Conservation (phyloP, 2,797 vertebrate species). For the Cryptoblepharus egeriae region DNA sequence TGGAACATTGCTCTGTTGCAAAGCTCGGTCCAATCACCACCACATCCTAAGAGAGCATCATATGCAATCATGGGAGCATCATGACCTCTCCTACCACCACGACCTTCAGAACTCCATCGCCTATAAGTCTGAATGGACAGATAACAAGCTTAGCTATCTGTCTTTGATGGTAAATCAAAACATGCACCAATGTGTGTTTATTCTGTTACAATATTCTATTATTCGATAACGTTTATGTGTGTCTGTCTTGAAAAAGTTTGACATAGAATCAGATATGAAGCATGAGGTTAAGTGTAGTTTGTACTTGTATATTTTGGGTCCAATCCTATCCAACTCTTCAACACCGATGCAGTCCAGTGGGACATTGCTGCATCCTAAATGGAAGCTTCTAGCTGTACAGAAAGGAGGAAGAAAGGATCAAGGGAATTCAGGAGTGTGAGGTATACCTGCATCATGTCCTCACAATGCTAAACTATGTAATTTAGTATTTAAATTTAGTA, state of each 20-base stretch:
- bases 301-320: accelerated
- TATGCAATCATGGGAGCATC: slow-evolving; percentile 98
- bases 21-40: slow-evolving; percentile 87
- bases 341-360: too few relatives aligned
- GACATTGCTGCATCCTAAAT: too few relatives aligned
- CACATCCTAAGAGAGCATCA: slow-evolving; percentile 89
- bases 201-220: too few relatives aligned
- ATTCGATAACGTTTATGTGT: too few relatives aligned
- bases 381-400: too few relatives aligned
- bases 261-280: slow-evolving; percentile 3
- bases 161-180: neutral
- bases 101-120: slow-evolving; percentile 97
- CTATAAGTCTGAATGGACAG: slow-evolving; percentile 81
- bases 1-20: slow-evolving; percentile 95
- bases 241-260: neutral
- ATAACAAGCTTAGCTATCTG: accelerated
- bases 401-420: too few relatives aligned
- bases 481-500: too few relatives aligned
- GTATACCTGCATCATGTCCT: too few relatives aligned
- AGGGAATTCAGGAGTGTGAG: too few relatives aligned
- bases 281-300: accelerated
- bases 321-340: too few relatives aligned
- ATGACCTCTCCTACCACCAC: slow-evolving; percentile 89
- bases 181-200: neutral
- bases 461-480: too few relatives aligned